phyloP scores from a whole-genome alignment of 2,888 invertebrate genomes.

The Spatulosminthurus flaviceps region DNA sequence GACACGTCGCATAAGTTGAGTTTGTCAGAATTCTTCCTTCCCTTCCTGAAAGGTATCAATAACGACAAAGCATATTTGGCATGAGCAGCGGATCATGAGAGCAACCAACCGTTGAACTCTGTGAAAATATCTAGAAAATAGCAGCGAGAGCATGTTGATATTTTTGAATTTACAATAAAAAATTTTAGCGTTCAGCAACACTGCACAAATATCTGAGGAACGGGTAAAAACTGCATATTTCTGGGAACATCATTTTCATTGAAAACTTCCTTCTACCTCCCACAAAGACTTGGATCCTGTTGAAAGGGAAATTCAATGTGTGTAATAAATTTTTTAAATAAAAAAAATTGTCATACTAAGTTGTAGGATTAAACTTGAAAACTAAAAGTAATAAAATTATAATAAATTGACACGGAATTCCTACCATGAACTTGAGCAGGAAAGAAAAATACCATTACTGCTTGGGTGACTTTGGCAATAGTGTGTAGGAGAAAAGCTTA shows the following conservation, averaged over 20 bases:
- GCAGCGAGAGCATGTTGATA: too few species aligned
- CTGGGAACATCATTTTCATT: neutral
- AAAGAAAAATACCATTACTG: neutral
- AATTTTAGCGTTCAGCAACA: neutral
- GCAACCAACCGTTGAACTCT: neutral
- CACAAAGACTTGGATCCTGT: neutral
- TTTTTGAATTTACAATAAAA: conserved; percentile 2
- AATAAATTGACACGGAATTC: neutral
- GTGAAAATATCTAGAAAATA: neutral
- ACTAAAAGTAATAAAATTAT: neutral
- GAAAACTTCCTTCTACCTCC: neutral
- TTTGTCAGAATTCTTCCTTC: conserved; percentile 13
- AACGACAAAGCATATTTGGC: neutral
- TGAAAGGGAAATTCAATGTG: too few species aligned
- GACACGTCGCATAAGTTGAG: too few species aligned
- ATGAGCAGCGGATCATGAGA: neutral
- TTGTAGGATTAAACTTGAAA: neutral
- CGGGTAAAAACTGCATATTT: neutral
- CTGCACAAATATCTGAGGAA: neutral
- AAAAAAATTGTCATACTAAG: too few species aligned
- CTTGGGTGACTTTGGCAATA: conserved; percentile 1
- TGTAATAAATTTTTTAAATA: too few species aligned
- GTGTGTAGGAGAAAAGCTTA: neutral
- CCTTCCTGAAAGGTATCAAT: neutral
- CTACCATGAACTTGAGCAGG: conserved; percentile 23